phyloP scores from a whole-genome alignment of 2,113 vertebrate species.

The Prietella phreatophila region DNA sequence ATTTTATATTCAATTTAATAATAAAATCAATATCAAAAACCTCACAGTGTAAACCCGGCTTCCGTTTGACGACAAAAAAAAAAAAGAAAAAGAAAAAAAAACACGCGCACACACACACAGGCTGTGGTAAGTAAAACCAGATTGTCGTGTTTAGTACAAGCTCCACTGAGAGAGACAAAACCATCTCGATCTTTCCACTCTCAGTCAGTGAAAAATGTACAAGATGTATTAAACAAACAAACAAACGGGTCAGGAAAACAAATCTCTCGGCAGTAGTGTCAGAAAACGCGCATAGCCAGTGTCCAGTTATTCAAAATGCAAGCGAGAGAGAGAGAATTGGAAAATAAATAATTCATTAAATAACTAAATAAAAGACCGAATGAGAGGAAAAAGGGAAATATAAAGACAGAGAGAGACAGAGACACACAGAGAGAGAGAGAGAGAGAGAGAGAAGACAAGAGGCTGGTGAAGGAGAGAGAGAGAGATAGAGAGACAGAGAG shows the following conservation, averaged over 20 bases:
- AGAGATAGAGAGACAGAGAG: no score
- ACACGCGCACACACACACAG: conserved; percentile 14
- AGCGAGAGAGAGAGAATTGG: conserved; percentile 39
- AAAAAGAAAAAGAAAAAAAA: no score
- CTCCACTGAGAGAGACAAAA: conserved; percentile 23
- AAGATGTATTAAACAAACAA: background rate
- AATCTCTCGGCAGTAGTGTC: conserved; percentile 60
- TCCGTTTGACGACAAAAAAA: conserved; percentile 34
- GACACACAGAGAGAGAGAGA: conserved; percentile 31
- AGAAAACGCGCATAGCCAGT: conserved; percentile 52
- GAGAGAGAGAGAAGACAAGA: conserved; percentile 39
- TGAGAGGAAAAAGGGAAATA: conserved; percentile 11
- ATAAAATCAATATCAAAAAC: no score
- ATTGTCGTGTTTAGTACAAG: conserved; percentile 30
- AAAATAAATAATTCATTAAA: no score
- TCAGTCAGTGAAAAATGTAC: background rate
- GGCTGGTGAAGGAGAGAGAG: no score
- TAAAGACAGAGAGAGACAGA: conserved; percentile 37
- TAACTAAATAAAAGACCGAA: conserved; percentile 25
- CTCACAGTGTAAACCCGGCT: conserved; percentile 6
- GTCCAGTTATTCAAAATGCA: conserved; percentile 66
- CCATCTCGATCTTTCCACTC: conserved; percentile 17
- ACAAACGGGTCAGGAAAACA: conserved; percentile 48
- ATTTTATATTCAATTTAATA: no score
- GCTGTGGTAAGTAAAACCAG: conserved; percentile 44